Percentiles rank a stretch among this genome's conserved stretches.
phyloP scores from a whole-genome alignment of 2,888 invertebrate genomes.

The Orthosia gracilis region DNA sequence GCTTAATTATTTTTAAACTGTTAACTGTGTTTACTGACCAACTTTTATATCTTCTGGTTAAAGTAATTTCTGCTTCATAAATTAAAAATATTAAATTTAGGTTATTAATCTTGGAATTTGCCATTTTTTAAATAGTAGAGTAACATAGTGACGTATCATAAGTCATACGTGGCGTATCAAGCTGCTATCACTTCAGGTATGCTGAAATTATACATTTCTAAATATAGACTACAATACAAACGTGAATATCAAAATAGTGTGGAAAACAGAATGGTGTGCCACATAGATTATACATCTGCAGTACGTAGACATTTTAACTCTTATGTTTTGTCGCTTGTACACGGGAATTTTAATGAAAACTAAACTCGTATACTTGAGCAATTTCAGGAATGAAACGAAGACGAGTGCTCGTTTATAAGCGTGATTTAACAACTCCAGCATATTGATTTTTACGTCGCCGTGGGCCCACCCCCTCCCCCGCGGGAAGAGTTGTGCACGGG shows the following conservation, averaged over 20 bases:
- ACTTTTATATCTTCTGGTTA: constrained; percentile 22
- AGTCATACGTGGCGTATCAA: background rate
- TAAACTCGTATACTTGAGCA: constrained; percentile 82
- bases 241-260: constrained; percentile 8
- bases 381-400: constrained; percentile 91
- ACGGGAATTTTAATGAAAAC: constrained; percentile 74
- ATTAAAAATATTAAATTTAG: background rate
- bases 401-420: constrained; percentile 92
- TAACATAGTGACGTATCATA: background rate
- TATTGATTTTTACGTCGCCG: constrained; percentile 92
- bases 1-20: constrained; percentile 48
- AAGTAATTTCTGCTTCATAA: constrained; percentile 1
- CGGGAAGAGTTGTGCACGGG: constrained; percentile 91
- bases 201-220: background rate
- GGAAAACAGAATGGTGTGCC: constrained; percentile 22
- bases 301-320: constrained; percentile 37
- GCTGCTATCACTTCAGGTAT: background rate
- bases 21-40: constrained; percentile 28
- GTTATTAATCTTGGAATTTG: constrained; percentile 4
- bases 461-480: constrained; percentile 89
- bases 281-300: constrained; percentile 20
- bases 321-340: constrained; percentile 58
- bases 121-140: background rate
- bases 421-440: constrained; percentile 95
- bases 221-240: background rate